These are phyloP conservation scores for Dryoscopus gambensis DNA, from an alignment of 2,113 vertebrate species.

Conservation along the genomic window DNA sequence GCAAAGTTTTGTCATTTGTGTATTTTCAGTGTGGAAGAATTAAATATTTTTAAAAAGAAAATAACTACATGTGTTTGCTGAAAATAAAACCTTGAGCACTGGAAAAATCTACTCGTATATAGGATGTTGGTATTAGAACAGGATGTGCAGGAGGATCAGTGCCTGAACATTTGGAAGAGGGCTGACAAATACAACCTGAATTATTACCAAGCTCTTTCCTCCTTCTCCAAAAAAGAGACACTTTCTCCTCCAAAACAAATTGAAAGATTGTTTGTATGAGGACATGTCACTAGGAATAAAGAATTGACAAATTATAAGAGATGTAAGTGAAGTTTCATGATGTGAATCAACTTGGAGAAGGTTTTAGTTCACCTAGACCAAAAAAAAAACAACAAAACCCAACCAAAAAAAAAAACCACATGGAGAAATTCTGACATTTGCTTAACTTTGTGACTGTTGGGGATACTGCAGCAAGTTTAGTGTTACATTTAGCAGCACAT, in stretches of 20 bases:
- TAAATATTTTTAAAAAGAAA: neutral
- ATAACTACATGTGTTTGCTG: neutral
- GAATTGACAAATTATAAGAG: neutral
- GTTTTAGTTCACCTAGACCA: neutral
- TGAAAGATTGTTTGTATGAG: neutral
- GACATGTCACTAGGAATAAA: neutral
- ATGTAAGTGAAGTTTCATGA: neutral
- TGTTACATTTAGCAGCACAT: neutral
- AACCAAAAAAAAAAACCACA: neutral
- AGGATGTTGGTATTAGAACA: fast-evolving
- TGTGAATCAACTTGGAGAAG: neutral
- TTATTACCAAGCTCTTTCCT: neutral
- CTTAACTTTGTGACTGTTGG: neutral
- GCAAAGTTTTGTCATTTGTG: neutral
- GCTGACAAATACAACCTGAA: neutral
- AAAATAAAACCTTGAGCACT: neutral
- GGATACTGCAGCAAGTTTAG: neutral
- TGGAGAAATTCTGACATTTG: neutral
- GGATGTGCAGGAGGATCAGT: neutral
- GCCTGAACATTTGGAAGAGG: neutral
- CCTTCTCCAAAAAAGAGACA: neutral
- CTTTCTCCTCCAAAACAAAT: neutral
- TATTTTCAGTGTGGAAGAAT: neutral
- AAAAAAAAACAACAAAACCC: neutral
- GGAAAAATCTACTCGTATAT: neutral